These are phyloP conservation scores for Sarcophaga rosellei DNA, from an alignment of 2,888 invertebrate genomes.

Conservation along the genomic window DNA sequence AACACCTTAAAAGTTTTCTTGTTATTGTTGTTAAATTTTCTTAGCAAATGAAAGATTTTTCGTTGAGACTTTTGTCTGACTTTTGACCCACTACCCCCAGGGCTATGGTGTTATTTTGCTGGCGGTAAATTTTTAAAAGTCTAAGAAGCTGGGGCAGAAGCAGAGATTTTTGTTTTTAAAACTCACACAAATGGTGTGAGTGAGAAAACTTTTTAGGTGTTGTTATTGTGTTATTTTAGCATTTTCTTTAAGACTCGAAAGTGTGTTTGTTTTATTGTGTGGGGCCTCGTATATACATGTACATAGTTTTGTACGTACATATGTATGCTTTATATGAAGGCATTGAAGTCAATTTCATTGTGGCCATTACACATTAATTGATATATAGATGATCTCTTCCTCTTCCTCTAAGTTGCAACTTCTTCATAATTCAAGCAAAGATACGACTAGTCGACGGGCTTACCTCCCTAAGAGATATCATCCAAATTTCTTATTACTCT, in stretches of 20 bases:
- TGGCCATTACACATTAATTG: too few relatives aligned
- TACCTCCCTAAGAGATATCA: too few relatives aligned
- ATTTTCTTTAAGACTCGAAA: background rate
- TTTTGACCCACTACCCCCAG: slow-evolving; percentile 60
- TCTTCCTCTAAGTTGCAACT: too few relatives aligned
- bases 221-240: background rate
- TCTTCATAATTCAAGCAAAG: too few relatives aligned
- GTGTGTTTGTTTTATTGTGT: background rate
- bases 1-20: slow-evolving; percentile 58
- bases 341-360: too few relatives aligned
- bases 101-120: slow-evolving; percentile 38
- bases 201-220: slow-evolving; percentile 39
- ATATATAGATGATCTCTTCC: too few relatives aligned
- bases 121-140: slow-evolving; percentile 27
- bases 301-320: too few relatives aligned
- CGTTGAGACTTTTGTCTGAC: slow-evolving; percentile 59
- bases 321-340: too few relatives aligned
- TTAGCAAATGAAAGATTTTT: slow-evolving; percentile 41
- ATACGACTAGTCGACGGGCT: too few relatives aligned
- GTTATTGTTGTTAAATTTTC: slow-evolving; percentile 30
- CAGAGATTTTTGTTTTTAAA: slow-evolving; percentile 29
- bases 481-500: too few relatives aligned
- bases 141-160: background rate
- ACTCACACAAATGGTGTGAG: background rate
- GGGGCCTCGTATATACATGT: too few relatives aligned